Evolutionary conservation across 2,797 vertebrate genomes (phyloP), one percentile per base, ranked within the genome.

Genomic region (Acrocephalus scirpaceus): DNA sequence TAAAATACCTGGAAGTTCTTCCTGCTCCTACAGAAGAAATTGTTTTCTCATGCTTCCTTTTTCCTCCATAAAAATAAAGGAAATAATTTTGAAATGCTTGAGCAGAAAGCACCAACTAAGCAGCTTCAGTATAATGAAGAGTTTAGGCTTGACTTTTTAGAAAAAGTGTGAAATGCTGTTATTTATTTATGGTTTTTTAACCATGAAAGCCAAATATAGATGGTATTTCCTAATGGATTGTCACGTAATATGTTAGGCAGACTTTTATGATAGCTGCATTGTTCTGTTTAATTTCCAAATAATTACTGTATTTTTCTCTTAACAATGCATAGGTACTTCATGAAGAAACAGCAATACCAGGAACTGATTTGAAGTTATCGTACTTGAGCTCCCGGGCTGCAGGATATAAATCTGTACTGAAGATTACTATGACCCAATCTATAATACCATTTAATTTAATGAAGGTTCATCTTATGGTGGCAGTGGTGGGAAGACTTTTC

Each of bases 381-480:
- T 99, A 99, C 97, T 97, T 99, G 97, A 99, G 99, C 97, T 99
- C 99, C 95, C 98, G 99, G 96, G 99, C 99, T 29, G 98, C 99
- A 62, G 99, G 99, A 71, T 99, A 99, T 97, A 99, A 99, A 97
- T 99, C 99, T 70, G 98, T 99, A 86, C 98, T 99, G 77, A 99
- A 99, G 98, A 98, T 99, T 94, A 99, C 99, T 44, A 99, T 99
- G 99, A 99, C 99, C 87, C 99, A 98, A 64, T 98, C 99, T 5
- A 96, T 98, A 9, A 98, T 99, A 94, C 99, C 99, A 7, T 99
- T 99, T 95, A 99, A 99, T 97, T 98, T 99, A 96, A 99, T 99
- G 98, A 99, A 99, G 95, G 99, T 99, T 64, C 99, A 99, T 97
- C 99, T 99, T 70, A 99, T 99, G 99, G 99, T 99, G 77, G 99